These are phyloP conservation scores for Thamnaconus septentrionalis DNA, from an alignment of 2,113 vertebrate genomes.

Conservation along the genomic window DNA sequence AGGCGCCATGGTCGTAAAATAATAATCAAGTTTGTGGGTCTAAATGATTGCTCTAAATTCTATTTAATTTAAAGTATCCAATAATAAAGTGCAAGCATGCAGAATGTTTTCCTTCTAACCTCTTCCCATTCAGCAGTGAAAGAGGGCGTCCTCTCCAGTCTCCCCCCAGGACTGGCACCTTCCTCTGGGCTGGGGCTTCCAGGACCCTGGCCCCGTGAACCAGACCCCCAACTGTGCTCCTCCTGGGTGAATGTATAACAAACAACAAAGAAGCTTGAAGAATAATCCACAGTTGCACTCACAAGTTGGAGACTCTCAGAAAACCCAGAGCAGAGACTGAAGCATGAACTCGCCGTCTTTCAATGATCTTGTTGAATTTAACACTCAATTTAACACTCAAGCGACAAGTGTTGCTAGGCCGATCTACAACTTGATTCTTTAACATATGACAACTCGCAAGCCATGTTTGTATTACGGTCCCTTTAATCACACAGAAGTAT, in stretches of 20 bases:
- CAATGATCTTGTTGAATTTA: background rate
- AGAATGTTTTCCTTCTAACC: constrained; percentile 70
- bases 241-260: constrained; percentile 58
- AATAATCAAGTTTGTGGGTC: too few species aligned
- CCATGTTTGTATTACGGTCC: too few species aligned
- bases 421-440: too few species aligned
- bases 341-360: constrained; percentile 49
- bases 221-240: constrained; percentile 83
- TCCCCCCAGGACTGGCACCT: constrained; percentile 72
- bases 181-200: constrained; percentile 71
- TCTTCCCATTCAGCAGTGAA: constrained; percentile 99
- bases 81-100: too few species aligned
- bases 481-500: too few species aligned
- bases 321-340: background rate
- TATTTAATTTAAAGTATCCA: too few species aligned
- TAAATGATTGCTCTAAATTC: too few species aligned
- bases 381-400: too few species aligned
- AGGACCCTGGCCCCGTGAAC: constrained; percentile 72
- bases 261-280: background rate
- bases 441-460: too few species aligned
- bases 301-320: too few species aligned
- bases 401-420: too few species aligned
- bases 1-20: too few species aligned
- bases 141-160: constrained; percentile 90
- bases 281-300: constrained; percentile 30